Conservation (phyloP, 2,888 invertebrate genomes). For the Corythucha ciliata region DNA sequence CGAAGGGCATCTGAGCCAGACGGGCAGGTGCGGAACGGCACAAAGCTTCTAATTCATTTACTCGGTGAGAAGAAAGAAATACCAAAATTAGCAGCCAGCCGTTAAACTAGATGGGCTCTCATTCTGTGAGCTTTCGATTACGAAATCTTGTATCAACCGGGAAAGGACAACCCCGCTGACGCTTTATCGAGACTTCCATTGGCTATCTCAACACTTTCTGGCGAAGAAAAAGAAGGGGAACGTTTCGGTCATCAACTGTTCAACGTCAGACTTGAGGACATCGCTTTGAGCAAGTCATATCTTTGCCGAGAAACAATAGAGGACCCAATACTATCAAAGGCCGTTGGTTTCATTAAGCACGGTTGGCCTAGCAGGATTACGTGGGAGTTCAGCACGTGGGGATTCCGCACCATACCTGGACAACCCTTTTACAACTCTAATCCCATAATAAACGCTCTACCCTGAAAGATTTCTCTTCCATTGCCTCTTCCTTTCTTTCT, state of each 20-base stretch:
- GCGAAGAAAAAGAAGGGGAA: neutral
- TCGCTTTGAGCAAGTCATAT: neutral
- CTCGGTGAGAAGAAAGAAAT: neutral
- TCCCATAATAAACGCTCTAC: no score
- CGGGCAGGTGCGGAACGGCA: no score
- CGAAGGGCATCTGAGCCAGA: no score
- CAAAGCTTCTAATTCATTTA: neutral
- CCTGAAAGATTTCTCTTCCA: no score
- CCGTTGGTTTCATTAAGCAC: neutral
- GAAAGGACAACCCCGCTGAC: constrained; percentile 16
- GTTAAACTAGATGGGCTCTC: constrained; percentile 1
- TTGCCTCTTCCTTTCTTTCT: no score
- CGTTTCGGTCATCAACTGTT: neutral
- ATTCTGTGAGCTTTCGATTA: neutral
- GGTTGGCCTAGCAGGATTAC: no score
- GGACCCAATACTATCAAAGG: neutral
- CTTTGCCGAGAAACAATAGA: neutral
- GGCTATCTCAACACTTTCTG: neutral
- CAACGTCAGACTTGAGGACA: neutral
- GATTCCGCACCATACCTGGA: no score
- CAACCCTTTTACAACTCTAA: no score
- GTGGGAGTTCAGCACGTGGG: no score
- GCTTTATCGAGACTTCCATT: constrained; percentile 18
- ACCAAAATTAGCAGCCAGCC: neutral
- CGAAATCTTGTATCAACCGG: no score